These are phyloP conservation scores for Gasteruption jaculator DNA, from an alignment of 2,888 invertebrate genomes.

Conservation along the genomic window DNA sequence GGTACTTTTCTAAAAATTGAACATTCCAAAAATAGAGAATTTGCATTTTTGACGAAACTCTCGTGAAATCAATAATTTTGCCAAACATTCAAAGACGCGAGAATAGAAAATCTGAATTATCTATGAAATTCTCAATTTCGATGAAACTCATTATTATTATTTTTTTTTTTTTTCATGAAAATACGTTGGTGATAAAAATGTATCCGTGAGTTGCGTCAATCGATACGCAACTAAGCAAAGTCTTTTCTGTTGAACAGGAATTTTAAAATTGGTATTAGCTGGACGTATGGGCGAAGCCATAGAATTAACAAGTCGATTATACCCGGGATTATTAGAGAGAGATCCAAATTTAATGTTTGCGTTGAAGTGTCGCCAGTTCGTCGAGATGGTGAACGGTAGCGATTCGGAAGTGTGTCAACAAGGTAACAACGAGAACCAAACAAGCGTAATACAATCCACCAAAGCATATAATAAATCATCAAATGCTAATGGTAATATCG, in stretches of 20 bases:
- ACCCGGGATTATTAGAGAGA: conserved; percentile 89
- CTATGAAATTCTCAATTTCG: not conserved
- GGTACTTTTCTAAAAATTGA: too few species aligned
- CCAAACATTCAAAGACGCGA: too few species aligned
- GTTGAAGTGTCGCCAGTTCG: conserved; percentile 96
- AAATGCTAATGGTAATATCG: conserved; percentile 47
- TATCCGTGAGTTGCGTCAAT: too few species aligned
- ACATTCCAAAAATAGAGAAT: too few species aligned
- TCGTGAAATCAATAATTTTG: too few species aligned
- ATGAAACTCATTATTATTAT: not conserved
- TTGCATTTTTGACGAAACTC: too few species aligned
- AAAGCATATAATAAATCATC: conserved; percentile 51
- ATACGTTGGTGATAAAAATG: too few species aligned
- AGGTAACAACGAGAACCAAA: conserved; percentile 50
- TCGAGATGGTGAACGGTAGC: conserved; percentile 95
- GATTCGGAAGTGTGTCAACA: conserved; percentile 63
- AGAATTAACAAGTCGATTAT: conserved; percentile 80
- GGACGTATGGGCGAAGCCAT: conserved; percentile 96
- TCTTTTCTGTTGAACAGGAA: too few species aligned
- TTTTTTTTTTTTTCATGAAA: not conserved
- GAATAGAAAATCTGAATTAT: not conserved
- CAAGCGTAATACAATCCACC: conserved; percentile 82
- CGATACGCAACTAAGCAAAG: too few species aligned
- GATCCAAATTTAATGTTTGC: conserved; percentile 90
- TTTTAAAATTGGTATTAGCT: conserved; percentile 84